Evolutionary conservation across 2,888 invertebrate genomes (phyloP), one percentile per base, ranked within the genome.

Genomic region (Phasia obesa): DNA sequence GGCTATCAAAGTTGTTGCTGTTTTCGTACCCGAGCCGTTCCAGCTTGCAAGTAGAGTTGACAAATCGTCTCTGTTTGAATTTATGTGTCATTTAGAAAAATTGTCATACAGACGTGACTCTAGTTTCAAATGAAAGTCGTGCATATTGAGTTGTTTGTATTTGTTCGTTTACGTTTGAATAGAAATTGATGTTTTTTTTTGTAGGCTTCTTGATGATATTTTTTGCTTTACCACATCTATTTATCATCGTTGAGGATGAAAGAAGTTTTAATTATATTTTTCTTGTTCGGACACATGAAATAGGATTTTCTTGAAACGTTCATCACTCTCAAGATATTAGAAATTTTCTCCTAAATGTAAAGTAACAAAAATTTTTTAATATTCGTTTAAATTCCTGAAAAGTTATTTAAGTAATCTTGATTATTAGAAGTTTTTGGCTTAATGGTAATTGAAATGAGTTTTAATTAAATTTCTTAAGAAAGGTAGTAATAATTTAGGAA

Each of bases 61-160:
- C 78, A 77, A 77, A 74, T 70, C 57, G 59, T 65, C 64, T 78
- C 65, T 70, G 47, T 74, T 74, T 69, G 78, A 31, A 59, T 78
- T 78, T 65, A 65, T 75, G 38, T 77, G 78, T 75, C 78, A 78
- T 74, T 83, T 74, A 23, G 25, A 64, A 70, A 64, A 75, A 78
- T 74, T 79, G 78, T 78, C 78, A 78, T 35, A 65, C 25, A 70
- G 69, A 78, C 78, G 78, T 83, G 82, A 83, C 59, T 70, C 51
- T 75, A 83, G 74, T 83, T 83, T 74, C 64, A 70, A 70, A 83
- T 65, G 55, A 53, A 75, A 47, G 64, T 75, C 78, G 65, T 60
- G 59, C 51, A 70, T 78, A 82, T 67, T 65, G 71, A 76, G 42
- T 42, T 57, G 76, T 70, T 71, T 70, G 31, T 25, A 59, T 59